Conservation (phyloP, 2,888 invertebrate species). For the Zele albiditarsus region DNA sequence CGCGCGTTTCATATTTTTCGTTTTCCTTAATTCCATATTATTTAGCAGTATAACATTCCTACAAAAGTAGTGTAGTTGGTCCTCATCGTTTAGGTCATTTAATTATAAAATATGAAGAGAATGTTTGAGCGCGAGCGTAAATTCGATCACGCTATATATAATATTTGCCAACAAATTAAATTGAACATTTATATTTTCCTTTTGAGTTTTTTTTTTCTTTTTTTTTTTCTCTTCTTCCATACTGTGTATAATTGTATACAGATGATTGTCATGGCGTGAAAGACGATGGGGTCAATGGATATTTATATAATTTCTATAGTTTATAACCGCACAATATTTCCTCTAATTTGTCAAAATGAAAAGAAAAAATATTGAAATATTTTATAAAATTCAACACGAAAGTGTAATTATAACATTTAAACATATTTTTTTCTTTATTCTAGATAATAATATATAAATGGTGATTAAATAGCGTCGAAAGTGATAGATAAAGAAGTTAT, state of each 20-base stretch:
- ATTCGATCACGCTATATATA: constrained; percentile 5
- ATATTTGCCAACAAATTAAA: background rate
- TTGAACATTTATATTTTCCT: background rate
- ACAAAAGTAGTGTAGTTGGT: background rate
- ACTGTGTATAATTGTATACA: background rate
- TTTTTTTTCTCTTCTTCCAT: too few species aligned
- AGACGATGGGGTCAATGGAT: background rate
- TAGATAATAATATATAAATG: background rate
- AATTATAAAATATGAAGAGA: constrained; percentile 19
- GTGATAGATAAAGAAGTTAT: too few species aligned
- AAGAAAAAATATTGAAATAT: background rate
- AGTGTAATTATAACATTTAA: background rate
- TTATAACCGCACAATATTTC: too few species aligned
- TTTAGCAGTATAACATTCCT: background rate
- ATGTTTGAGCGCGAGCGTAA: background rate
- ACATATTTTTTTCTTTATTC: background rate
- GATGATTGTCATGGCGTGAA: constrained; percentile 6
- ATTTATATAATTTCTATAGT: background rate
- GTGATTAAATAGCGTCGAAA: too few species aligned
- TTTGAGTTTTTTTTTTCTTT: too few species aligned
- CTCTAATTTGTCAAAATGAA: too few species aligned
- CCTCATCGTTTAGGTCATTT: constrained; percentile 12
- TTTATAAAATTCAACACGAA: background rate
- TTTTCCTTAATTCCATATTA: constrained; percentile 21
- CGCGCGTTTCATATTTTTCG: constrained; percentile 22